phyloP scores from a whole-genome alignment of 1,140 invertebrate genomes.

The Drosophila fuyamai region DNA sequence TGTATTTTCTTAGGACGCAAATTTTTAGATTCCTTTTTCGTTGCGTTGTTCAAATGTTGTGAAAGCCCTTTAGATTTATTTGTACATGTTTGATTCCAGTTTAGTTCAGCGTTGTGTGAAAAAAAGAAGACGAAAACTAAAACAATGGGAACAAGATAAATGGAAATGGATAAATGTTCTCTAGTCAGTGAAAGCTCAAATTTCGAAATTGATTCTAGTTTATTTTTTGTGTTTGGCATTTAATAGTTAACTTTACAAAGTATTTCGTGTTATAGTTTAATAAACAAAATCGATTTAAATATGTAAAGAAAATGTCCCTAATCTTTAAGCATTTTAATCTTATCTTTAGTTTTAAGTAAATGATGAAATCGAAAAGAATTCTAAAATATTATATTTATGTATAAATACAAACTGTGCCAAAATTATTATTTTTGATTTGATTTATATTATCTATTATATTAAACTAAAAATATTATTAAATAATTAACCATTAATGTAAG shows the following conservation, averaged over 20 bases:
- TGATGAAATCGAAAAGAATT: slow-evolving; percentile 3
- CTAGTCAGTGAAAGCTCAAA: slow-evolving; percentile 61
- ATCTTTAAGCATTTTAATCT: slow-evolving; percentile 1
- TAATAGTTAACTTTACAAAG: slow-evolving; percentile 27
- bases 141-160: neutral
- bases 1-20: slow-evolving; percentile 29
- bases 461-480: too few species aligned
- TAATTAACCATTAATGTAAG: too few species aligned
- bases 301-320: neutral
- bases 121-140: neutral
- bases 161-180: slow-evolving; percentile 15
- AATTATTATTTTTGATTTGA: neutral
- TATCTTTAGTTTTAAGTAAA: neutral
- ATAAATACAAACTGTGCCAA: neutral
- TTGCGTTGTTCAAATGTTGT: slow-evolving; percentile 55
- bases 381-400: neutral
- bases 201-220: slow-evolving; percentile 21
- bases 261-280: slow-evolving; percentile 26
- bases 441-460: neutral
- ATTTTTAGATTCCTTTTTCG: slow-evolving; percentile 54
- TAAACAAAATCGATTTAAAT: slow-evolving; percentile 19
- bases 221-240: slow-evolving; percentile 29
- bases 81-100: slow-evolving; percentile 15
- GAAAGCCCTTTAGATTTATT: slow-evolving; percentile 30
- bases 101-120: slow-evolving; percentile 41